Conservation (phyloP, 1,140 invertebrate species). For the Euborellia annulipes region DNA sequence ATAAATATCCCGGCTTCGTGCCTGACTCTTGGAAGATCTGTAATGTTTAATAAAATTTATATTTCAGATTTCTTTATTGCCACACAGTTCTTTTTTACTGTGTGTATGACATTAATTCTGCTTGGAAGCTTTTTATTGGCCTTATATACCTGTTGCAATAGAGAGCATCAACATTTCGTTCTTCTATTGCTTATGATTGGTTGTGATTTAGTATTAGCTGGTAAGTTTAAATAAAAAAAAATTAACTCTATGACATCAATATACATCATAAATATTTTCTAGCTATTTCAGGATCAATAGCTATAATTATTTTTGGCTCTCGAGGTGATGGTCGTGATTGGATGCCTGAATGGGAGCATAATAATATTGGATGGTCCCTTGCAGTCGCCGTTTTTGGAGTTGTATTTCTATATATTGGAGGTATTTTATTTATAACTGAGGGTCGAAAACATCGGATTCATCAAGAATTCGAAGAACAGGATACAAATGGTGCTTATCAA, state of each 20-base stretch:
- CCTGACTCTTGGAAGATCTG: no score
- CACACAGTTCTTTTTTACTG: slow-evolving; percentile 82
- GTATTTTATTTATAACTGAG: slow-evolving; percentile 62
- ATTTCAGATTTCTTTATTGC: slow-evolving; percentile 73
- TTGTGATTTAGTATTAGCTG: slow-evolving; percentile 47
- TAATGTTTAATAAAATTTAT: no score
- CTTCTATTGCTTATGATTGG: slow-evolving; percentile 54
- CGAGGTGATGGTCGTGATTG: slow-evolving; percentile 80
- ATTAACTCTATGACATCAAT: no score
- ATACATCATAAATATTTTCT: no score
- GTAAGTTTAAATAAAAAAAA: no score
- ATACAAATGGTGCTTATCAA: no score
- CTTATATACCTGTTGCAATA: slow-evolving; percentile 57
- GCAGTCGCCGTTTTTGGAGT: slow-evolving; percentile 68
- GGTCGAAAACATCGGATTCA: slow-evolving; percentile 54
- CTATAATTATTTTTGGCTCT: slow-evolving; percentile 66
- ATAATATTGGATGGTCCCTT: slow-evolving; percentile 89
- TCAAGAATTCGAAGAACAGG: no score
- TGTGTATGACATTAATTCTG: slow-evolving; percentile 62
- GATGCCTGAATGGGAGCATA: slow-evolving; percentile 94
- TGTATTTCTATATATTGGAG: slow-evolving; percentile 52
- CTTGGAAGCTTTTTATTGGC: slow-evolving; percentile 52
- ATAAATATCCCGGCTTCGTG: no score
- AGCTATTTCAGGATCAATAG: slow-evolving; percentile 55
- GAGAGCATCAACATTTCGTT: slow-evolving; percentile 61